A percentile compares a stretch with the other conserved stretches of the same genome.
Evolutionary conservation across 1,140 invertebrate genomes (phyloP).

Genomic region (Scylla paramamosain): DNA sequence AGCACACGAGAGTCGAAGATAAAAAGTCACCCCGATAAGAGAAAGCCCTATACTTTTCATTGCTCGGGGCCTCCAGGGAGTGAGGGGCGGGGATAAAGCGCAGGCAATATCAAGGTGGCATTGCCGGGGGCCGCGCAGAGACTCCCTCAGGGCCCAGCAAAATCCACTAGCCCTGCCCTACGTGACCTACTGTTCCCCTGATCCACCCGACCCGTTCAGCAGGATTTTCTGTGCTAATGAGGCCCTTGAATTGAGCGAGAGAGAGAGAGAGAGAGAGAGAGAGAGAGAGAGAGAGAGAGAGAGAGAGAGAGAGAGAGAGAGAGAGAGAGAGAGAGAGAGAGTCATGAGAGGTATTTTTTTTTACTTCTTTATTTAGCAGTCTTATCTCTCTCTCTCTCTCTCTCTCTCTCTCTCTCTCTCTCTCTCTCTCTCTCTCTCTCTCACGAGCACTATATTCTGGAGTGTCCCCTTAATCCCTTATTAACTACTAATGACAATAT

Average conservation of each 20-base stretch:
- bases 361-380: too few species aligned
- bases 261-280: slow-evolving; percentile 10
- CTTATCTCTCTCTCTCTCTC: background rate
- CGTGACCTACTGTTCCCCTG: background rate
- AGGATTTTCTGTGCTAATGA: background rate
- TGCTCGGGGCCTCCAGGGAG: background rate
- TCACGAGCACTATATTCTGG: too few species aligned
- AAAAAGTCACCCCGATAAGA: background rate
- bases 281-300: background rate
- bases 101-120: background rate
- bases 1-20: background rate
- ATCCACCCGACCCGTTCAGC: background rate
- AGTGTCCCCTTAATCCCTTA: too few species aligned
- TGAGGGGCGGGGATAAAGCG: background rate
- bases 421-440: slow-evolving; percentile 44
- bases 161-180: background rate
- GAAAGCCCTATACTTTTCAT: background rate
- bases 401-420: slow-evolving; percentile 41
- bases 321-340: background rate
- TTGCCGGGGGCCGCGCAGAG: background rate
- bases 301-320: background rate
- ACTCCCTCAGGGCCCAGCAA: background rate
- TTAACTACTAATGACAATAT: too few species aligned
- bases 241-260: background rate
- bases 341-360: background rate